Conservation (phyloP, 37 sponge, comb jelly and placozoan genomes). For the Cliona cf. orientalis region DNA sequence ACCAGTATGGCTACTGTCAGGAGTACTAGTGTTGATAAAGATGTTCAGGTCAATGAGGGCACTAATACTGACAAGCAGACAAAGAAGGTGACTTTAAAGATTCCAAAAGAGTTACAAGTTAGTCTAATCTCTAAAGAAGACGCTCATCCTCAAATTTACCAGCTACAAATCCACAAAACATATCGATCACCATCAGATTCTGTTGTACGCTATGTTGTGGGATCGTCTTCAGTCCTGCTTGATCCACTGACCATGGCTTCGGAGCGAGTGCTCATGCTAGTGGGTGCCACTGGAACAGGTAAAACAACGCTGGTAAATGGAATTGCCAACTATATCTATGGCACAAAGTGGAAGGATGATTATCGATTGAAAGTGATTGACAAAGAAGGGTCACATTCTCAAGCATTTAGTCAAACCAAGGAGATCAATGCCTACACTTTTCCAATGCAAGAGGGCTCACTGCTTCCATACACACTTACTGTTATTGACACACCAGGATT, state of each 20-base stretch:
- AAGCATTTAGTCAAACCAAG: constrained; percentile 53
- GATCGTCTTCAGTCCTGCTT: neutral
- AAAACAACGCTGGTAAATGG: constrained; percentile 76
- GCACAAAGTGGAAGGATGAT: constrained; percentile 8
- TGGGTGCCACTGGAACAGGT: constrained; percentile 73
- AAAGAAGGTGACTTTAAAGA: too few species aligned
- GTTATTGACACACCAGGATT: constrained; percentile 76
- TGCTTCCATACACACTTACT: constrained; percentile 41
- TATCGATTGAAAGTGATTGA: constrained; percentile 64
- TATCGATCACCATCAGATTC: too few species aligned
- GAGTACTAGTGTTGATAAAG: too few species aligned
- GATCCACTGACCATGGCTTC: too few species aligned
- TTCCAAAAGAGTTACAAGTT: too few species aligned
- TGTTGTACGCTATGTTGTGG: too few species aligned
- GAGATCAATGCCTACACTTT: constrained; percentile 59
- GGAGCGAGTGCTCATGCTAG: constrained; percentile 65
- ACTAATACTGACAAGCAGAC: too few species aligned
- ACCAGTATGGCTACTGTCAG: too few species aligned
- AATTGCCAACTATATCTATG: constrained; percentile 65
- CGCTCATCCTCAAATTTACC: too few species aligned
- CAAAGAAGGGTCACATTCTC: constrained; percentile 19
- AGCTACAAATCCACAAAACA: too few species aligned
- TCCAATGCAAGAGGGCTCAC: constrained; percentile 28
- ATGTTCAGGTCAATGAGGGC: too few species aligned
- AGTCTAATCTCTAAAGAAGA: too few species aligned